These are phyloP conservation scores for Cyanoramphus novaezelandiae DNA, from an alignment of 2,113 vertebrate species.

Conservation along the genomic window DNA sequence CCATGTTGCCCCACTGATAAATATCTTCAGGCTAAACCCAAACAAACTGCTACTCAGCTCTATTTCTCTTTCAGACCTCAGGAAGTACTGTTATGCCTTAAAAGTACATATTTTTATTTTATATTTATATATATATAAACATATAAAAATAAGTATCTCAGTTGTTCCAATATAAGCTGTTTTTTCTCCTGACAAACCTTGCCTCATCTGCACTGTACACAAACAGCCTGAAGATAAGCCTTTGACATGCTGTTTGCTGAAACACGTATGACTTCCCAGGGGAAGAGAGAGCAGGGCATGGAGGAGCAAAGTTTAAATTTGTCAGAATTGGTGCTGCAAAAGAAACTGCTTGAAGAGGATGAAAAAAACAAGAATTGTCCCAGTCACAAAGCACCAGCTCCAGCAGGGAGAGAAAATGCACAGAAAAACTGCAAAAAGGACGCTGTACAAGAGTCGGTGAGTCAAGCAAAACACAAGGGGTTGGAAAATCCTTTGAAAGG, in stretches of 20 bases:
- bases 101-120: background rate
- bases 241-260: background rate
- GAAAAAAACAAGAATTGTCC: background rate
- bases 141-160: background rate
- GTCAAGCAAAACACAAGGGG: background rate
- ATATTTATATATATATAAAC: background rate
- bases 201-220: background rate
- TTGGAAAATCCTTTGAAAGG: background rate
- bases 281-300: background rate
- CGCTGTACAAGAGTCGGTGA: background rate
- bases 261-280: background rate
- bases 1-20: background rate
- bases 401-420: fast-evolving
- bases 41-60: background rate
- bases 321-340: background rate
- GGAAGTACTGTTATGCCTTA: background rate
- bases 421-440: background rate
- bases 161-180: background rate
- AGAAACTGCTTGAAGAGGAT: background rate
- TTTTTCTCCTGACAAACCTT: background rate
- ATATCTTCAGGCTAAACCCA: background rate
- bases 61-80: background rate
- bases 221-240: background rate
- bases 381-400: background rate
- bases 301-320: background rate